Percentiles rank a stretch among this genome's conserved stretches.
These are phyloP conservation scores for Cherax destructor DNA, from an alignment of 1,140 invertebrate genomes.

Conservation along the genomic window DNA sequence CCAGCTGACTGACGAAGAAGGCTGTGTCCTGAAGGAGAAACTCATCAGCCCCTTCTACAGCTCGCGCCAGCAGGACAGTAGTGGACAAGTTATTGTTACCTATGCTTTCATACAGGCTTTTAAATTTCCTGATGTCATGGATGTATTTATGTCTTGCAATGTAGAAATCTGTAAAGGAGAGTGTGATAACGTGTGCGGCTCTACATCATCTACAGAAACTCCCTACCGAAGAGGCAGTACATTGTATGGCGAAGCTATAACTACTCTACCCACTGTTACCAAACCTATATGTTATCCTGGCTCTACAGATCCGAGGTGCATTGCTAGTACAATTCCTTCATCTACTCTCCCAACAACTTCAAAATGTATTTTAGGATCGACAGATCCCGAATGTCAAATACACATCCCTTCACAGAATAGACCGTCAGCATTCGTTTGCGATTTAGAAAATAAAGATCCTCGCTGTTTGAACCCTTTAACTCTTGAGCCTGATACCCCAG, in stretches of 20 bases:
- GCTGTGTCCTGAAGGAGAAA: conserved; percentile 75
- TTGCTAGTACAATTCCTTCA: neutral
- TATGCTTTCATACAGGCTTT: conserved; percentile 74
- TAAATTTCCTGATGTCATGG: conserved; percentile 75
- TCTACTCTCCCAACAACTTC: conserved; percentile 10
- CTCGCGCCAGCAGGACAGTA: conserved; percentile 65
- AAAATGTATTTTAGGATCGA: conserved; percentile 41
- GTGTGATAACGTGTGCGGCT: conserved; percentile 71
- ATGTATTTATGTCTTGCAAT: conserved; percentile 75
- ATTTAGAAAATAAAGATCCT: conserved; percentile 51
- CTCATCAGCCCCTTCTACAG: conserved; percentile 72
- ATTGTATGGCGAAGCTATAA: conserved; percentile 68
- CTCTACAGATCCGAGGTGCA: conserved; percentile 51
- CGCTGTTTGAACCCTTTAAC: conserved; percentile 33
- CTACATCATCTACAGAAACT: conserved; percentile 35
- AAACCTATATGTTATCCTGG: conserved; percentile 51
- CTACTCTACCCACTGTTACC: conserved; percentile 30
- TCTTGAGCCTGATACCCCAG: neutral
- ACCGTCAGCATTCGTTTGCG: conserved; percentile 43
- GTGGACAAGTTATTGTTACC: conserved; percentile 72
- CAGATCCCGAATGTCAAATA: conserved; percentile 45
- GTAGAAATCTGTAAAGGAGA: conserved; percentile 75
- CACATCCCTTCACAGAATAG: conserved; percentile 38
- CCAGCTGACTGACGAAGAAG: conserved; percentile 74
- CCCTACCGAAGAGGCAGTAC: conserved; percentile 66